Conservation (phyloP, 1,140 invertebrate genomes). For the Plodia interpunctella region DNA sequence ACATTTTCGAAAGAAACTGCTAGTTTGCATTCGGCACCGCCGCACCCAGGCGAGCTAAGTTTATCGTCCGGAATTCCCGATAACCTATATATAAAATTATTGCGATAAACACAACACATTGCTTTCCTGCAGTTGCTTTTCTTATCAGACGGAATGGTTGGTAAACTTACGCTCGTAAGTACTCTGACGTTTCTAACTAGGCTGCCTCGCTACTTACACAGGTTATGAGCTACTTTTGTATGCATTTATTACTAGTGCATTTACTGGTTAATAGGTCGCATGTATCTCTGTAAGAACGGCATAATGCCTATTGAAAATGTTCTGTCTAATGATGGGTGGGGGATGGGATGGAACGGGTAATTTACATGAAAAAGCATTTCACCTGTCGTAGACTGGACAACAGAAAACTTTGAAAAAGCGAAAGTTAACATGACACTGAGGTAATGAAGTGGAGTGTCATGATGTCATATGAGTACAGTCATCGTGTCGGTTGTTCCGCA, state of each 20-base stretch:
- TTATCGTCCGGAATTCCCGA: constrained; percentile 69
- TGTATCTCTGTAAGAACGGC: no score
- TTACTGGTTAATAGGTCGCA: background rate
- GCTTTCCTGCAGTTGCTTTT: constrained; percentile 50
- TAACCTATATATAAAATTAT: constrained; percentile 72
- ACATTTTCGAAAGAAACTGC: constrained; percentile 21
- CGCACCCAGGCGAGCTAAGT: constrained; percentile 41
- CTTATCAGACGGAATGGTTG: constrained; percentile 48
- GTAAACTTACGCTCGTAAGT: constrained; percentile 32
- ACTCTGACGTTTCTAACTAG: constrained; percentile 9
- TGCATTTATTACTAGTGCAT: background rate
- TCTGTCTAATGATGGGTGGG: no score
- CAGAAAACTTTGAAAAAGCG: no score
- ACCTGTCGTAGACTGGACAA: no score
- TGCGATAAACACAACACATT: constrained; percentile 58
- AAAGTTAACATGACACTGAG: no score
- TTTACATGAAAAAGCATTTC: no score
- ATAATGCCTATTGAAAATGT: no score
- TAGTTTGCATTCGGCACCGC: constrained; percentile 24
- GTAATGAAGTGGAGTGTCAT: constrained; percentile 26
- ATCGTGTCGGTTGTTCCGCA: constrained; percentile 22
- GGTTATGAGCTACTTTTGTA: background rate
- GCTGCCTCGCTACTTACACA: constrained; percentile 16
- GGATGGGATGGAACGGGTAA: no score
- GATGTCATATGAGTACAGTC: constrained; percentile 6